A percentile compares a stretch with the other conserved stretches of the same genome.
phyloP scores from a whole-genome alignment of 23 tunicate genomes.

The Trididemnum nubilum region DNA sequence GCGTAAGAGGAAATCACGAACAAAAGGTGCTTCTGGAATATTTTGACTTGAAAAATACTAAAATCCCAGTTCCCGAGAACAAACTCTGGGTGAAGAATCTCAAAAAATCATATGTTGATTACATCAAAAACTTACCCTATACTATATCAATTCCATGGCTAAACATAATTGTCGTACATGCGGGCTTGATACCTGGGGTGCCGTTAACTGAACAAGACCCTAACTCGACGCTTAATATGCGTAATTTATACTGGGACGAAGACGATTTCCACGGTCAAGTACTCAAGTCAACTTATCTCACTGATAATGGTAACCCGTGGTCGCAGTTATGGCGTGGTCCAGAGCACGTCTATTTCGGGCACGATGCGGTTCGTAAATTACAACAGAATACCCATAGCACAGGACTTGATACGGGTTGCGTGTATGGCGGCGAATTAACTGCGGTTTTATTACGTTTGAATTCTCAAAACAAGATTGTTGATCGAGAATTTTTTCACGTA shows the following conservation, averaged over 20 bases:
- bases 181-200: slow-evolving; percentile 64
- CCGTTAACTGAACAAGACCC: slow-evolving; percentile 54
- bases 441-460: slow-evolving; percentile 47
- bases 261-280: slow-evolving; percentile 69
- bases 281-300: slow-evolving; percentile 26
- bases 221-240: slow-evolving; percentile 74
- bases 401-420: slow-evolving; percentile 92
- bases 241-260: slow-evolving; percentile 34
- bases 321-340: slow-evolving; percentile 69
- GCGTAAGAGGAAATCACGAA: slow-evolving; percentile 92
- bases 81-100: slow-evolving; percentile 52
- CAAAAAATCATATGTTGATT: slow-evolving; percentile 27
- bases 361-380: slow-evolving; percentile 70
- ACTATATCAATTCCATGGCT: slow-evolving; percentile 69
- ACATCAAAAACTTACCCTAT: slow-evolving; percentile 70
- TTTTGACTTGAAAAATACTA: slow-evolving; percentile 5
- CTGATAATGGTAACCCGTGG: slow-evolving; percentile 64
- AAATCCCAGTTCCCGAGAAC: background rate
- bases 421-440: slow-evolving; percentile 87
- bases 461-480: background rate
- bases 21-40: slow-evolving; percentile 62
- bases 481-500: background rate
- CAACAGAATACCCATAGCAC: slow-evolving; percentile 56
- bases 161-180: slow-evolving; percentile 73
- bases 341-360: slow-evolving; percentile 91